A percentile compares a stretch with the other conserved stretches of the same genome.
These are phyloP conservation scores for Lasioglossum figueresi DNA, from an alignment of 2,888 invertebrate species.

Conservation along the genomic window DNA sequence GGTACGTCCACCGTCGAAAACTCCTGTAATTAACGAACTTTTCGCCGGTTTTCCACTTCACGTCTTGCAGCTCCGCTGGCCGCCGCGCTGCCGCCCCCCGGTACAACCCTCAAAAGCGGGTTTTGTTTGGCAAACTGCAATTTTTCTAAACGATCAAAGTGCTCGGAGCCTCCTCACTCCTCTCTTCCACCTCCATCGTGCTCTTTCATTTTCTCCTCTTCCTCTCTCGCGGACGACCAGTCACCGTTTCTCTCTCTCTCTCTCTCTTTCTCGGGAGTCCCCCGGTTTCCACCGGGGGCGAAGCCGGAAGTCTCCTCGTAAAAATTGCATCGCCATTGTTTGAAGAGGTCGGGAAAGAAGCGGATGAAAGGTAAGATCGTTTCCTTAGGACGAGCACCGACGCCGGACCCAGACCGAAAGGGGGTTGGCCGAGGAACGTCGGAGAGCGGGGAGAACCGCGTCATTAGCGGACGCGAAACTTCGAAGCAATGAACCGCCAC, in stretches of 20 bases:
- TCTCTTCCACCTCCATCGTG: not conserved
- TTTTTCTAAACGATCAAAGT: slow-evolving; percentile 76
- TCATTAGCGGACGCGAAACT: slow-evolving; percentile 63
- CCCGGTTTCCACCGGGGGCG: slow-evolving; percentile 18
- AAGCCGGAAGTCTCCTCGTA: slow-evolving; percentile 56
- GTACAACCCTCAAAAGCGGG: slow-evolving; percentile 47
- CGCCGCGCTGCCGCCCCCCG: not conserved
- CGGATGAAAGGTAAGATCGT: slow-evolving; percentile 61
- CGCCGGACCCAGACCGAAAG: not conserved
- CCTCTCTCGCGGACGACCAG: not conserved
- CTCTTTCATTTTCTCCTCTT: not conserved
- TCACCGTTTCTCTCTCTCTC: not conserved
- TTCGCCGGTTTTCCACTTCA: slow-evolving; percentile 72
- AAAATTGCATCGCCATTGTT: slow-evolving; percentile 65
- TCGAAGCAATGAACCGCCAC: slow-evolving; percentile 57
- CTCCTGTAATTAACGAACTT: slow-evolving; percentile 78
- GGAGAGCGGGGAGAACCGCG: slow-evolving; percentile 19
- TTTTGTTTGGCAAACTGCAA: slow-evolving; percentile 74
- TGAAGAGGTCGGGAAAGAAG: slow-evolving; percentile 51
- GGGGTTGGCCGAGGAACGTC: not conserved
- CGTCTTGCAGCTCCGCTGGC: slow-evolving; percentile 47
- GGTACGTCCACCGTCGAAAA: slow-evolving; percentile 67
- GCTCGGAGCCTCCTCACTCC: not conserved
- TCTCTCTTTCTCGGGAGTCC: not conserved
- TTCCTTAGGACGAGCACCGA: slow-evolving; percentile 43